phyloP scores from a whole-genome alignment of 1,140 invertebrate species.

The Apolygus lucorum region DNA sequence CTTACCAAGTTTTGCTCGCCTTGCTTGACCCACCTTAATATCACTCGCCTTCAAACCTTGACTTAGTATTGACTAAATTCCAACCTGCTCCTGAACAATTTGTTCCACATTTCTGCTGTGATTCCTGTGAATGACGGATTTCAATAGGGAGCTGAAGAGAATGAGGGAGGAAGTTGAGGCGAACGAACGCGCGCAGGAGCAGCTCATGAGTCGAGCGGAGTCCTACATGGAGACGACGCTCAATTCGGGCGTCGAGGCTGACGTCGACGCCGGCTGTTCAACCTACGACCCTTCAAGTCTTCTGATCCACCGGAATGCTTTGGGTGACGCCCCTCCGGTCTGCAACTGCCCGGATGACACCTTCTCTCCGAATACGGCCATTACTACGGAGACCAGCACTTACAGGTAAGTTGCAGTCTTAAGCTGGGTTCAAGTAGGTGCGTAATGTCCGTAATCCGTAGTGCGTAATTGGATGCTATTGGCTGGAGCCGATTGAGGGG shows the following conservation, averaged over 20 bases:
- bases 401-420: conserved; percentile 9
- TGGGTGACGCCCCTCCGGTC: background rate
- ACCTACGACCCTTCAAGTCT: background rate
- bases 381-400: conserved; percentile 2
- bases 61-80: too few relatives aligned
- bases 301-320: background rate
- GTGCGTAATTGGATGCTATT: too few relatives aligned
- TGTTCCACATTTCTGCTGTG: too few relatives aligned
- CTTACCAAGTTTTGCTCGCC: too few relatives aligned
- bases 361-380: too few relatives aligned
- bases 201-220: background rate
- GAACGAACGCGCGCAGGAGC: background rate
- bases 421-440: too few relatives aligned
- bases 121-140: too few relatives aligned
- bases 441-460: too few relatives aligned
- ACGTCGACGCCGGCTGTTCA: background rate
- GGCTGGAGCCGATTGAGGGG: too few relatives aligned
- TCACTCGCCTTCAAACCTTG: too few relatives aligned
- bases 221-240: background rate
- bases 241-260: background rate
- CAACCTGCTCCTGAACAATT: too few relatives aligned
- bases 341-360: background rate
- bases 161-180: background rate
- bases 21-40: too few relatives aligned
- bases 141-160: background rate